These are phyloP conservation scores for Lycaena phlaeas DNA, from an alignment of 2,888 invertebrate species.

Conservation along the genomic window DNA sequence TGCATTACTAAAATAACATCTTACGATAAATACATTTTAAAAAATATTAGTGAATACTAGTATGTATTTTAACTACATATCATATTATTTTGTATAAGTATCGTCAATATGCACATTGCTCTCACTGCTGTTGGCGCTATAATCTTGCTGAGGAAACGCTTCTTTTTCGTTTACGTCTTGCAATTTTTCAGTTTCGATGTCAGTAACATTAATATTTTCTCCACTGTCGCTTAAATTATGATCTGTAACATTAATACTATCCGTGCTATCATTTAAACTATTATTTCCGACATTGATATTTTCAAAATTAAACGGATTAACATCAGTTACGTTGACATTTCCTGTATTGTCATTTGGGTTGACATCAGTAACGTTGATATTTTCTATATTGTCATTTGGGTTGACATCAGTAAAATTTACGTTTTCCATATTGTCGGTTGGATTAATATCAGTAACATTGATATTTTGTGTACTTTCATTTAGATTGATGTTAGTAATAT, in stretches of 20 bases:
- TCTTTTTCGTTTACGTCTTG: neutral
- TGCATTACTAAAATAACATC: neutral
- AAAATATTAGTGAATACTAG: conserved; percentile 1
- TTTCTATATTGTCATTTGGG: neutral
- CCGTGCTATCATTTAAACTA: conserved; percentile 1
- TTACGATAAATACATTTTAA: neutral
- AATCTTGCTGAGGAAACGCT: neutral
- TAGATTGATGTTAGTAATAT: conserved; percentile 14
- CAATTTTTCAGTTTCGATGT: neutral
- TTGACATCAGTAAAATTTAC: neutral
- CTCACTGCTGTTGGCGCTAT: neutral
- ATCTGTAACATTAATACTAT: conserved; percentile 3
- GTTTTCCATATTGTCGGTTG: conserved; percentile 1
- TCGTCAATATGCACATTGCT: neutral
- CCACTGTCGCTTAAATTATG: neutral
- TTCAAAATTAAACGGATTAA: neutral
- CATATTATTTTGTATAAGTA: neutral
- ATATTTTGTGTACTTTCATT: conserved; percentile 19
- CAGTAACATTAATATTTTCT: neutral
- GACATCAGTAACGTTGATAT: neutral
- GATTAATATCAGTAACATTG: conserved; percentile 28
- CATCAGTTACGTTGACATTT: neutral
- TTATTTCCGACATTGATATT: neutral
- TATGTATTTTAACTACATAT: neutral
- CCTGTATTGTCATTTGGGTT: neutral